Evolutionary conservation across 2,797 vertebrate genomes (phyloP).

Genomic region (Triplophysa yarkandensis): DNA sequence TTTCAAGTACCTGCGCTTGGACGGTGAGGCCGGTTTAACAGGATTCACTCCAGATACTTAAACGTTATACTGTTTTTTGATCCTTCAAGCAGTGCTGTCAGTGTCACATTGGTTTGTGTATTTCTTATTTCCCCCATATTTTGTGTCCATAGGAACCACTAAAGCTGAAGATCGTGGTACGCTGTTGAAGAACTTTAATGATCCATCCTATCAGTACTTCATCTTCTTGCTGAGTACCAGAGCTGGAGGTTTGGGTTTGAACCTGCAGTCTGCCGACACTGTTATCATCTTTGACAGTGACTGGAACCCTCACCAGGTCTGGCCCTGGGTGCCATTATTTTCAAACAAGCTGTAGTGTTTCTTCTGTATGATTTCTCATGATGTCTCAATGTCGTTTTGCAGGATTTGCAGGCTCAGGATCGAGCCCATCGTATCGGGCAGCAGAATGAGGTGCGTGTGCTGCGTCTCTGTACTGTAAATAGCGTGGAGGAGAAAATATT

Average conservation of each 20-base stretch:
- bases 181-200: slow-evolving; percentile 95
- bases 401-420: slow-evolving; percentile 97
- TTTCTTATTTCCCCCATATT: not conserved
- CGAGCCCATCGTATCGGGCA: slow-evolving; percentile 95
- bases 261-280: slow-evolving; percentile 94
- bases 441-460: slow-evolving; percentile 94
- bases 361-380: not conserved
- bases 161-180: slow-evolving; percentile 95
- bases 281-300: slow-evolving; percentile 97
- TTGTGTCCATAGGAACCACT: slow-evolving; percentile 82
- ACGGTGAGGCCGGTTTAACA: slow-evolving; percentile 77
- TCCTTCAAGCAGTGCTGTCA: too few relatives aligned
- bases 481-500: slow-evolving; percentile 98
- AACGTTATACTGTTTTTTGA: too few relatives aligned
- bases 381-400: not conserved
- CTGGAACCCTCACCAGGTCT: slow-evolving; percentile 98
- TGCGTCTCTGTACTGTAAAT: slow-evolving; percentile 96
- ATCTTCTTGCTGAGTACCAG: slow-evolving; percentile 95
- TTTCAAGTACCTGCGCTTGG: slow-evolving; percentile 96
- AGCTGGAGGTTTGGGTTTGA: slow-evolving; percentile 92
- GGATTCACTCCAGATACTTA: too few relatives aligned
- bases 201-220: slow-evolving; percentile 89
- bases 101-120: too few relatives aligned
- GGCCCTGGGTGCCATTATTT: not conserved
- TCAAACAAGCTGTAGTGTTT: not conserved